A percentile compares a stretch with the other conserved stretches of the same genome.
These are phyloP conservation scores for Limosa lapponica DNA, from an alignment of 2,797 vertebrate genomes.

Conservation along the genomic window DNA sequence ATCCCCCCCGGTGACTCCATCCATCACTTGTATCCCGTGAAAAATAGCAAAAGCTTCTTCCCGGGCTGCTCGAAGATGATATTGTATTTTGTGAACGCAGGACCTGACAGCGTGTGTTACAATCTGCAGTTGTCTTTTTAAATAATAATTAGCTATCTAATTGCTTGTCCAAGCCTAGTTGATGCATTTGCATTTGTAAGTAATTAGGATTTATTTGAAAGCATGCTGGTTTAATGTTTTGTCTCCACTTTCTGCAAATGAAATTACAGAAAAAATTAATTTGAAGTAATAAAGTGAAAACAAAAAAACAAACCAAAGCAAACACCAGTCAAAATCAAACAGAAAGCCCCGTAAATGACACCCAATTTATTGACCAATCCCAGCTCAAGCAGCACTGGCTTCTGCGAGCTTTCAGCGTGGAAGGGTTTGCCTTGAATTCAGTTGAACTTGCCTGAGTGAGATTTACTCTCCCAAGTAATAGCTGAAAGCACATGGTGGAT, in stretches of 20 bases:
- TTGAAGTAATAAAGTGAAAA: slow-evolving; percentile 60
- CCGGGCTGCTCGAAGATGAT: rapidly evolving
- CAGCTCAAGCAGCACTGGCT: neutral
- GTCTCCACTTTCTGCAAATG: slow-evolving; percentile 68
- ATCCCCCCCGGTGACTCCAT: neutral
- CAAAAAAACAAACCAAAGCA: neutral
- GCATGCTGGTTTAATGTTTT: slow-evolving; percentile 71
- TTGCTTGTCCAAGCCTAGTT: slow-evolving; percentile 63
- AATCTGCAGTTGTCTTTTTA: slow-evolving; percentile 32
- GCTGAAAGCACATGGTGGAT: neutral
- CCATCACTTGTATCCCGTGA: neutral
- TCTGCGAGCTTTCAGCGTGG: neutral
- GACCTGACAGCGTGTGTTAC: neutral
- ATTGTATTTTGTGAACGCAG: neutral
- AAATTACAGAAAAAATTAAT: slow-evolving; percentile 74
- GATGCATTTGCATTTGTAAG: slow-evolving; percentile 68
- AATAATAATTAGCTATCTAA: slow-evolving; percentile 73
- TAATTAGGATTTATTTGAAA: slow-evolving; percentile 79
- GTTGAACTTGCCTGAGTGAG: neutral
- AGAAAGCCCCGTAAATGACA: neutral
- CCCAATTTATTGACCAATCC: neutral
- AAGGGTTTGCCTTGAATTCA: neutral
- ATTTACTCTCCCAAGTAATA: neutral
- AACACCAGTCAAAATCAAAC: neutral
- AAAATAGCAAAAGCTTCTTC: neutral